phyloP scores from a whole-genome alignment of 2,888 invertebrate species.

The Lysandra coridon region DNA sequence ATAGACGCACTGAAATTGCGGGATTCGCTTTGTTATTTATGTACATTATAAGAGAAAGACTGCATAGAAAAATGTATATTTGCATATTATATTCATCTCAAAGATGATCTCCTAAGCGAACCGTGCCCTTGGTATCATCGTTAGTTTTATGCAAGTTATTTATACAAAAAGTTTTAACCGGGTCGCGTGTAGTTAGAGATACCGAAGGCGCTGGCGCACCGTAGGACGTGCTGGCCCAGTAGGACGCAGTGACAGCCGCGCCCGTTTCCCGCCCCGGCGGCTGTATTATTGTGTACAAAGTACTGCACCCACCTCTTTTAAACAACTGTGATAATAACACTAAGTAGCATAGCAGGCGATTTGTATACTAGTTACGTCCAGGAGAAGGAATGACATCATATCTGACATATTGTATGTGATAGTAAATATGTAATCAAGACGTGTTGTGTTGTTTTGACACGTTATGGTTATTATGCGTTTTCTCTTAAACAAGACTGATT shows the following conservation, averaged over 20 bases:
- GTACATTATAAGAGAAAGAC: conserved; percentile 78
- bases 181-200: conserved; percentile 31
- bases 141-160: conserved; percentile 52
- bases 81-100: conserved; percentile 70
- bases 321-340: conserved; percentile 82
- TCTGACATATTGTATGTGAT: conserved; percentile 81
- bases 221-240: conserved; percentile 49
- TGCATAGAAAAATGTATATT: conserved; percentile 63
- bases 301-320: conserved; percentile 81
- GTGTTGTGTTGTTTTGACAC: conserved; percentile 56
- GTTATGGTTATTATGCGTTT: conserved; percentile 69
- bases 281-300: conserved; percentile 78
- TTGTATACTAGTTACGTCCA: conserved; percentile 80
- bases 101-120: conserved; percentile 67
- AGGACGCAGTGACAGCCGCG: conserved; percentile 50
- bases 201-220: conserved; percentile 43
- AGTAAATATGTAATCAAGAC: conserved; percentile 62
- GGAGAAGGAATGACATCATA: conserved; percentile 81
- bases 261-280: conserved; percentile 58
- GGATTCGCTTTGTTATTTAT: conserved; percentile 68
- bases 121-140: conserved; percentile 52
- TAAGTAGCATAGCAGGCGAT: conserved; percentile 81
- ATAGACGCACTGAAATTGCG: conserved; percentile 54
- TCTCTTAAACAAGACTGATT: conserved; percentile 82
- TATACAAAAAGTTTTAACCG: conserved; percentile 49